Percentiles rank a stretch among this genome's conserved stretches.
phyloP scores from a whole-genome alignment of 2,888 invertebrate species.

The Mythimna ferrago region DNA sequence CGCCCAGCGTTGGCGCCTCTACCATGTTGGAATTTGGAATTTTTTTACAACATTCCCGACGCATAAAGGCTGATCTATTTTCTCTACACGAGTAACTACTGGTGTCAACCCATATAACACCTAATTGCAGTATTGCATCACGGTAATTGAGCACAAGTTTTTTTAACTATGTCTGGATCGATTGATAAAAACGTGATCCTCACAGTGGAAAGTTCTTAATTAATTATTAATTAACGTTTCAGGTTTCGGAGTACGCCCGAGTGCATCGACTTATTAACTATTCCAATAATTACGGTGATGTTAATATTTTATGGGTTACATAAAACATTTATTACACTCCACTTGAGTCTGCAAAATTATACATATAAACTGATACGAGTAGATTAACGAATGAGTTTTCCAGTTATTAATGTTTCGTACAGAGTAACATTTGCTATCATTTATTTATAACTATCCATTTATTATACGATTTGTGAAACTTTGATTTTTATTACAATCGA shows the following conservation, averaged over 20 bases:
- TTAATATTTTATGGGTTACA: background rate
- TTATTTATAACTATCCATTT: background rate
- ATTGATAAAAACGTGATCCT: slow-evolving; percentile 1
- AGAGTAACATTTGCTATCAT: background rate
- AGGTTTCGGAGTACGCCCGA: slow-evolving; percentile 13
- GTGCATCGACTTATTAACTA: slow-evolving; percentile 3
- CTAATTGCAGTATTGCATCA: slow-evolving; percentile 19
- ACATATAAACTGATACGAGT: background rate
- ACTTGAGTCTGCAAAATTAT: background rate
- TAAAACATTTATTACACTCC: background rate
- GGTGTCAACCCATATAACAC: slow-evolving; percentile 1
- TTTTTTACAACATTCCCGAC: slow-evolving; percentile 27
- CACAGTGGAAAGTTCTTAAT: slow-evolving; percentile 18
- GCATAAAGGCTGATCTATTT: slow-evolving; percentile 29
- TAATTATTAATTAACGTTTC: slow-evolving; percentile 31
- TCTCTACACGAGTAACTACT: background rate
- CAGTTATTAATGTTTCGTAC: background rate
- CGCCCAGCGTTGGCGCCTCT: background rate
- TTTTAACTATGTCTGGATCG: background rate
- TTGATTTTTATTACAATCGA: slow-evolving; percentile 26
- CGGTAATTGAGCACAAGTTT: background rate
- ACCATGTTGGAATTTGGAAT: slow-evolving; percentile 21
- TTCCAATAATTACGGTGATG: slow-evolving; percentile 4
- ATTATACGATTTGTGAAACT: background rate
- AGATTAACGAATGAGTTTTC: background rate